Percentiles rank a stretch among this genome's conserved stretches.
These are phyloP conservation scores for Alces alces DNA, from an alignment of 2,113 vertebrate genomes.

Conservation along the genomic window DNA sequence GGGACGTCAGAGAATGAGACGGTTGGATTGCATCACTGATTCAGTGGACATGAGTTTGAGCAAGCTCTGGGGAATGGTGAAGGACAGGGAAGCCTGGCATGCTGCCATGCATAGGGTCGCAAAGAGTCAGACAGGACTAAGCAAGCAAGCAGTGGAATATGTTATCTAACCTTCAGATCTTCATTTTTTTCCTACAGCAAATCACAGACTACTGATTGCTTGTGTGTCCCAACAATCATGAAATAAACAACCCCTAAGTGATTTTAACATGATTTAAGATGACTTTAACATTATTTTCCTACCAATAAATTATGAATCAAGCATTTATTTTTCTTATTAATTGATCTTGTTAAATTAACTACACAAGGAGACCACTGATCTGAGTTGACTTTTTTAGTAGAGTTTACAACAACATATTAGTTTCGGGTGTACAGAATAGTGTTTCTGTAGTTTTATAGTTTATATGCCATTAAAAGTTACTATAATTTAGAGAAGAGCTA, in stretches of 20 bases:
- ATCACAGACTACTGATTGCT: neutral
- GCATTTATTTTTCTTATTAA: neutral
- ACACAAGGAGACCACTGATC: neutral
- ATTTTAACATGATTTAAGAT: neutral
- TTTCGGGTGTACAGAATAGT: neutral
- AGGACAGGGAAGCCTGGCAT: neutral
- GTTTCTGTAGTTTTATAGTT: neutral
- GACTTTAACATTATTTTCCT: neutral
- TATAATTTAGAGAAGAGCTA: too few species aligned
- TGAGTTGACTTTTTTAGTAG: neutral
- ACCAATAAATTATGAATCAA: neutral
- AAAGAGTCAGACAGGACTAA: neutral
- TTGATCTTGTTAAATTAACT: neutral
- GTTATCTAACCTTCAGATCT: neutral
- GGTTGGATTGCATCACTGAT: neutral
- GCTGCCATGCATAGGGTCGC: rapidly evolving
- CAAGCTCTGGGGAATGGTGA: neutral
- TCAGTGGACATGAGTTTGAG: neutral
- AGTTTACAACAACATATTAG: neutral
- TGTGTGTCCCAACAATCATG: neutral
- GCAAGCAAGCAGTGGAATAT: neutral
- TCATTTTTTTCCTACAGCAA: neutral
- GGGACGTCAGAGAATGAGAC: rapidly evolving
- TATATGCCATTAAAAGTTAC: neutral
- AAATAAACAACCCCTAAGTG: neutral